Conservation (phyloP, 2,113 vertebrate species). For the Regulus satrapa region DNA sequence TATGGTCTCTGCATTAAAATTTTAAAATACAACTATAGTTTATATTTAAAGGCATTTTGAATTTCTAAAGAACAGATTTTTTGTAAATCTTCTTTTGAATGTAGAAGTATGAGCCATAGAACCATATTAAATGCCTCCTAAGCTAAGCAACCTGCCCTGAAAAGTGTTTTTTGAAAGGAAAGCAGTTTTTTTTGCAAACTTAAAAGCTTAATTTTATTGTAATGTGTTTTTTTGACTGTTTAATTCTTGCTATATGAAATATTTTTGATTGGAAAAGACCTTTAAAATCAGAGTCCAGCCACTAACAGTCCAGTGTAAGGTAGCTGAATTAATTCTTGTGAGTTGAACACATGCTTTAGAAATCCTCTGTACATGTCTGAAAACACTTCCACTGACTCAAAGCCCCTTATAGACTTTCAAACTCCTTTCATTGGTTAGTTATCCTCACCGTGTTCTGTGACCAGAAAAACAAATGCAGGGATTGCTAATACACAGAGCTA, state of each 20-base stretch:
- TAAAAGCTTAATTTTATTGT: background rate
- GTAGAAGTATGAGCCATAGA: background rate
- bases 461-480: background rate
- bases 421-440: background rate
- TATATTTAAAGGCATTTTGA: background rate
- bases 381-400: background rate
- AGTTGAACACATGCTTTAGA: background rate
- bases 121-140: background rate
- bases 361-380: accelerated
- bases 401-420: background rate
- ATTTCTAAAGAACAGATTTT: background rate
- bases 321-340: background rate
- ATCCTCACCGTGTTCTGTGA: accelerated
- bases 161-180: background rate
- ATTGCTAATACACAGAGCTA: background rate
- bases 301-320: no score
- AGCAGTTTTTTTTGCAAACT: background rate
- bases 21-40: background rate
- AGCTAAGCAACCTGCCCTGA: background rate
- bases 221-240: background rate
- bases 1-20: background rate
- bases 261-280: background rate
- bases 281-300: background rate
- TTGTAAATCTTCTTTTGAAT: background rate
- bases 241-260: background rate